phyloP scores from a whole-genome alignment of 1,140 invertebrate genomes.

The Drosophila orena region DNA sequence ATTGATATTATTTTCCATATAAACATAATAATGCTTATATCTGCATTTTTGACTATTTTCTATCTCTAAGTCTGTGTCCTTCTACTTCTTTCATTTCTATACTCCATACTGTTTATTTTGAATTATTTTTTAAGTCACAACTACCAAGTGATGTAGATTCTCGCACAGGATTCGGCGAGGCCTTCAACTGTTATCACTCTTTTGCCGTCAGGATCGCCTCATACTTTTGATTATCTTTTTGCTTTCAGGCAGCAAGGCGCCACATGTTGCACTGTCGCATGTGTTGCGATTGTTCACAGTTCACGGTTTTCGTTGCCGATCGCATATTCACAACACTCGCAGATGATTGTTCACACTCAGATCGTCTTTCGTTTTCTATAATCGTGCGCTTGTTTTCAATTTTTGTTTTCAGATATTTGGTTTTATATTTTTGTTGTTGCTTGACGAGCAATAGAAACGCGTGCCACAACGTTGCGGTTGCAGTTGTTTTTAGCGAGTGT shows the following conservation, averaged over 20 bases:
- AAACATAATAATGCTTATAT: no score
- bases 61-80: no score
- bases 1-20: no score
- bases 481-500: constrained; percentile 85
- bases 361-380: constrained; percentile 11
- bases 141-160: not conserved
- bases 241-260: constrained; percentile 52
- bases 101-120: no score
- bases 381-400: constrained; percentile 4
- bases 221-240: constrained; percentile 15
- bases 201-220: constrained; percentile 2
- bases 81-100: not conserved
- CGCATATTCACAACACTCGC: constrained; percentile 46
- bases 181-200: constrained; percentile 15
- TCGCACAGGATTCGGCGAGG: not conserved
- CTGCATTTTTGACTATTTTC: no score
- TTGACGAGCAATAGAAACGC: constrained; percentile 77
- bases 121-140: no score
- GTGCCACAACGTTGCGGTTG: constrained; percentile 85
- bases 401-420: constrained; percentile 31
- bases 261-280: constrained; percentile 73
- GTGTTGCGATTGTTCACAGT: constrained; percentile 46
- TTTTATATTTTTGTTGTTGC: constrained; percentile 42
- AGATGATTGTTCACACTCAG: constrained; percentile 35
- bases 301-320: constrained; percentile 32